Evolutionary conservation across 2,888 invertebrate genomes (phyloP).

Genomic region (Tuta absoluta): DNA sequence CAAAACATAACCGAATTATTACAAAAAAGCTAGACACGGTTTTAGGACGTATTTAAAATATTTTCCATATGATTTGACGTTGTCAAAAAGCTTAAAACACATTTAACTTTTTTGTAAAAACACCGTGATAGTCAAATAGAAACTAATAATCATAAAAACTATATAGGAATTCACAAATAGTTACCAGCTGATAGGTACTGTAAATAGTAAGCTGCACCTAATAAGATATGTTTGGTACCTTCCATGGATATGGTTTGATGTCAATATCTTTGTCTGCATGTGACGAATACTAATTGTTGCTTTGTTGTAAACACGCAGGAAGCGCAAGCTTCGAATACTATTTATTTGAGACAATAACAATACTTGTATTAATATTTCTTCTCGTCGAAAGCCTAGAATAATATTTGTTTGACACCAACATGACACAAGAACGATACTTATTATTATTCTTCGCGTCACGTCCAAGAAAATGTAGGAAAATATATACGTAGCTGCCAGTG

Average conservation of each 20-base stretch:
- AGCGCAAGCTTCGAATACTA: slow-evolving; percentile 9
- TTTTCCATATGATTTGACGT: too few species aligned
- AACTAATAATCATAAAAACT: not conserved
- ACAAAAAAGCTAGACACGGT: too few species aligned
- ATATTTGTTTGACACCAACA: too few species aligned
- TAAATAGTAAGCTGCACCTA: slow-evolving; percentile 2
- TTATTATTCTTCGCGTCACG: not conserved
- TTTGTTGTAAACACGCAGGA: slow-evolving; percentile 13
- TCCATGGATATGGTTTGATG: slow-evolving; percentile 4
- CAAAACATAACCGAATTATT: too few species aligned
- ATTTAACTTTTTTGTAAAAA: too few species aligned
- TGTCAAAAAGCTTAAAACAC: too few species aligned
- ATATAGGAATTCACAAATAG: not conserved
- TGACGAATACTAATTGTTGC: slow-evolving; percentile 12
- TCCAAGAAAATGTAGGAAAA: slow-evolving; percentile 10
- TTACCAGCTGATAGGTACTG: slow-evolving; percentile 17
- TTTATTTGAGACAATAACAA: not conserved
- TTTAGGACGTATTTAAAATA: too few species aligned
- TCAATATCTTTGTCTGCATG: slow-evolving; percentile 15
- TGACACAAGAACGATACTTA: not conserved
- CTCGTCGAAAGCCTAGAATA: too few species aligned
- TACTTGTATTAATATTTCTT: too few species aligned
- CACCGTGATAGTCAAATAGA: too few species aligned
- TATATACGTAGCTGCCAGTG: slow-evolving; percentile 2
- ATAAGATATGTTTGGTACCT: not conserved